Percentiles rank a stretch among this genome's conserved stretches.
These are phyloP conservation scores for Lobophora halterata DNA, from an alignment of 2,888 invertebrate species.

Conservation along the genomic window DNA sequence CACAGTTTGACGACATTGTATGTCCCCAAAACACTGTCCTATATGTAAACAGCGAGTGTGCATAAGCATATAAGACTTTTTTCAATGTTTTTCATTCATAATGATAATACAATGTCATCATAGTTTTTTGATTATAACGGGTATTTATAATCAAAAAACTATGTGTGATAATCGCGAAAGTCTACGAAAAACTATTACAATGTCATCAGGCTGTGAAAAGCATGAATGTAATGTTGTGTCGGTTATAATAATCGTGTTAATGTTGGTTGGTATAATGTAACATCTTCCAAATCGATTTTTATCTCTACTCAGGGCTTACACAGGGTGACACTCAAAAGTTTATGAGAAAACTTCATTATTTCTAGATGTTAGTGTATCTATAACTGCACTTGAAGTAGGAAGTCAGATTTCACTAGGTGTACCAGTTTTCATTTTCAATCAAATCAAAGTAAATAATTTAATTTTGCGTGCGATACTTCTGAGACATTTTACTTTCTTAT, in stretches of 20 bases:
- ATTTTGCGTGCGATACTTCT: constrained; percentile 7
- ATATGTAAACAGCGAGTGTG: background rate
- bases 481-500: constrained; percentile 5
- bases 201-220: constrained; percentile 54
- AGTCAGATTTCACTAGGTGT: too few species aligned
- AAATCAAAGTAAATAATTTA: background rate
- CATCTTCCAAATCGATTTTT: constrained; percentile 11
- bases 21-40: constrained; percentile 3
- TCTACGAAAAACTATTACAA: constrained; percentile 29
- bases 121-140: too few species aligned
- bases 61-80: background rate
- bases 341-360: constrained; percentile 22
- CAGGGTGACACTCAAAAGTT: constrained; percentile 21
- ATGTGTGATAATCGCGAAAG: too few species aligned
- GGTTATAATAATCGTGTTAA: constrained; percentile 54
- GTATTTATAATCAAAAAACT: too few species aligned
- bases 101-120: too few species aligned
- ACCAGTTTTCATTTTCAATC: background rate
- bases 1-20: constrained; percentile 58
- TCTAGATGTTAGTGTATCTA: constrained; percentile 18
- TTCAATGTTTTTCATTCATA: background rate
- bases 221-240: constrained; percentile 68
- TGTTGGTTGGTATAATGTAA: constrained; percentile 29
- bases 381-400: constrained; percentile 18
- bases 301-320: constrained; percentile 11